Conservation (phyloP, 2,888 invertebrate genomes). For the Archips xylosteana region DNA sequence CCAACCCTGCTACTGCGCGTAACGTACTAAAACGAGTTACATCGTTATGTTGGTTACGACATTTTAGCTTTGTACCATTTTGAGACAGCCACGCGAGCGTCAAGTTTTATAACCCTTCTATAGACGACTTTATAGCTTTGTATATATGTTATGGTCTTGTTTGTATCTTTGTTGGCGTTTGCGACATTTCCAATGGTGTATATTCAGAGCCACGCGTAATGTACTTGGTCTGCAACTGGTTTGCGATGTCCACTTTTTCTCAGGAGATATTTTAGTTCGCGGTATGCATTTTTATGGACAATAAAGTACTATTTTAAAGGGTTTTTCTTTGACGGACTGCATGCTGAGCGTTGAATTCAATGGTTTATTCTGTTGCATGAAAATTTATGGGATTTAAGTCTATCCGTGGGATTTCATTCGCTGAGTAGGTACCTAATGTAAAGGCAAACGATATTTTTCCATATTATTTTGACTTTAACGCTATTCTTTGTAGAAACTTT, state of each 20-base stretch:
- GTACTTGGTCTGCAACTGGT: constrained; percentile 52
- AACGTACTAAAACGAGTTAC: constrained; percentile 38
- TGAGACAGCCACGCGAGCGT: constrained; percentile 51
- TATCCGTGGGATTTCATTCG: background rate
- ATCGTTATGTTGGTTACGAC: background rate
- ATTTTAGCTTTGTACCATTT: background rate
- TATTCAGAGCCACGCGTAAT: constrained; percentile 51
- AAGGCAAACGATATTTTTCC: background rate
- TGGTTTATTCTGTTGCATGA: constrained; percentile 25
- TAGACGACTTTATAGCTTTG: constrained; percentile 35
- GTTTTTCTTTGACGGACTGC: constrained; percentile 32
- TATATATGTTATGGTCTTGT: constrained; percentile 36
- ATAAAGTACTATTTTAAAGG: constrained; percentile 37
- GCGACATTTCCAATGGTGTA: constrained; percentile 39
- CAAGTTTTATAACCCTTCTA: background rate
- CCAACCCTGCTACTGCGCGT: background rate
- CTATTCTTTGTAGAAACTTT: background rate
- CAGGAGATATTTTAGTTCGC: constrained; percentile 38
- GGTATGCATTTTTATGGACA: constrained; percentile 38
- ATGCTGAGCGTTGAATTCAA: constrained; percentile 33
- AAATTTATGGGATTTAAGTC: constrained; percentile 36
- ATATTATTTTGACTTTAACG: background rate
- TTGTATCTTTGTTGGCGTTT: constrained; percentile 35
- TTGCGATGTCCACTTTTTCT: constrained; percentile 43
- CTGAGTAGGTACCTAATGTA: background rate